Percentiles rank a stretch among this genome's conserved stretches.
These are phyloP conservation scores for Perca fluviatilis DNA, from an alignment of 2,113 vertebrate species.

Conservation along the genomic window DNA sequence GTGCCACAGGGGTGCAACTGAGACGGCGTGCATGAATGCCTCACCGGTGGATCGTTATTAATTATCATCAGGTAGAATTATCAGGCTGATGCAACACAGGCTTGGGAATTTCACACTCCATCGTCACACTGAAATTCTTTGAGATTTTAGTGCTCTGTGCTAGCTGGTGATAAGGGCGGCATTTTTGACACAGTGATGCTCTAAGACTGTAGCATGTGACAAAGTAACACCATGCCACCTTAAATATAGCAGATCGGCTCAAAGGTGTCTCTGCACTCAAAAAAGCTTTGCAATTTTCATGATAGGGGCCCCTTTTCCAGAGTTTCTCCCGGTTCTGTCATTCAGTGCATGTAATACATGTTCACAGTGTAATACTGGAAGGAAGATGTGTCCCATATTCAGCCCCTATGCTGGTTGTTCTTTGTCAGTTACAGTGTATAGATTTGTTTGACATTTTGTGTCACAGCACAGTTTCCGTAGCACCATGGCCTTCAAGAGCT, in stretches of 20 bases:
- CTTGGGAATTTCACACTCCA: slow-evolving; percentile 63
- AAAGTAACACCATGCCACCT: not conserved
- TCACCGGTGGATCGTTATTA: slow-evolving; percentile 76
- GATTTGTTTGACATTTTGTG: not conserved
- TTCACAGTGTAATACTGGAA: not conserved
- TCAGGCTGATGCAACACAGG: slow-evolving; percentile 60
- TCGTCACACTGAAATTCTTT: slow-evolving; percentile 30
- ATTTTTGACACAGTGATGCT: slow-evolving; percentile 19
- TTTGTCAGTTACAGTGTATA: slow-evolving; percentile 13
- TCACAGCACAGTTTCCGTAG: not conserved
- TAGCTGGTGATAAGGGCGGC: slow-evolving; percentile 34
- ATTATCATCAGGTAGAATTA: slow-evolving; percentile 81
- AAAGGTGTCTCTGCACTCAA: not conserved
- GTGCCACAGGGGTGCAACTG: slow-evolving; percentile 57
- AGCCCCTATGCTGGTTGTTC: not conserved
- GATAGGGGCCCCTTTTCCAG: not conserved
- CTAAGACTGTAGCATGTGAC: slow-evolving; percentile 6
- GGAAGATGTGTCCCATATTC: not conserved
- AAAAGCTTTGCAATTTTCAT: not conserved
- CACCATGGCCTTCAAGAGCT: not conserved
- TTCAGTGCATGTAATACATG: not conserved
- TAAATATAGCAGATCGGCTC: slow-evolving; percentile 20
- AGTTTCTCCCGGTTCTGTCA: slow-evolving; percentile 34
- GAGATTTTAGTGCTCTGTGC: slow-evolving; percentile 16
- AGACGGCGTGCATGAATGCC: slow-evolving; percentile 66